A percentile compares a stretch with the other conserved stretches of the same genome.
Conservation (phyloP, 2,888 invertebrate species). For the Drosophila merina region DNA sequence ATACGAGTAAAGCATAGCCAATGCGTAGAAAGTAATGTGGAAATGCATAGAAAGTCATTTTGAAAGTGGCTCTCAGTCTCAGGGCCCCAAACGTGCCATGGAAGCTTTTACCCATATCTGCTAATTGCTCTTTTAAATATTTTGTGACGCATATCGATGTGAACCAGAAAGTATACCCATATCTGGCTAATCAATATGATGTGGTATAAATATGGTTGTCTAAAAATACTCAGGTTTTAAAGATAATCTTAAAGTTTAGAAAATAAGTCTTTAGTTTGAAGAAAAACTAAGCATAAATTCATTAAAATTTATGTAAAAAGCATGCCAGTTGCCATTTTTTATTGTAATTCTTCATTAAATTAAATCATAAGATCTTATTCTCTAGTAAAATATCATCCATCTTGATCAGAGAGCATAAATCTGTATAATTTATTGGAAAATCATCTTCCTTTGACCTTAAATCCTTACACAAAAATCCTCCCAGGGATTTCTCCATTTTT, state of each 20-base stretch:
- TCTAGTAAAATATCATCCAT: no score
- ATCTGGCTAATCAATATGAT: not conserved
- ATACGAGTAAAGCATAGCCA: not conserved
- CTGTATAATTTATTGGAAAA: not conserved
- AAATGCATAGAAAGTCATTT: slow-evolving; percentile 58
- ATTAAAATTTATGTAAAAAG: no score
- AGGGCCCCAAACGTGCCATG: slow-evolving; percentile 19
- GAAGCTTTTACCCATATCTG: slow-evolving; percentile 18
- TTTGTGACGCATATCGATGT: slow-evolving; percentile 15
- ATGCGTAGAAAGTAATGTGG: slow-evolving; percentile 53
- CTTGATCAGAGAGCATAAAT: no score
- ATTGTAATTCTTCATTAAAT: no score
- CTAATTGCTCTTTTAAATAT: slow-evolving; percentile 39
- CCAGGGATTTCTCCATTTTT: no score
- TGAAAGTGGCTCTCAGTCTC: slow-evolving; percentile 52
- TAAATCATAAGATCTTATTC: no score
- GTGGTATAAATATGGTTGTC: no score
- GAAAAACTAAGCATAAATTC: no score
- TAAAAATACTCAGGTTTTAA: no score
- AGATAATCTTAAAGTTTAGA: no score
- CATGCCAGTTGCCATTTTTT: no score
- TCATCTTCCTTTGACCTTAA: not conserved
- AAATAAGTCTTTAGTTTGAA: no score
- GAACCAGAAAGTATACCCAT: slow-evolving; percentile 1
- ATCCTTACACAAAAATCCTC: not conserved